A percentile compares a stretch with the other conserved stretches of the same genome.
Evolutionary conservation across 2,888 invertebrate genomes (phyloP).

Genomic region (Venusia cambrica): DNA sequence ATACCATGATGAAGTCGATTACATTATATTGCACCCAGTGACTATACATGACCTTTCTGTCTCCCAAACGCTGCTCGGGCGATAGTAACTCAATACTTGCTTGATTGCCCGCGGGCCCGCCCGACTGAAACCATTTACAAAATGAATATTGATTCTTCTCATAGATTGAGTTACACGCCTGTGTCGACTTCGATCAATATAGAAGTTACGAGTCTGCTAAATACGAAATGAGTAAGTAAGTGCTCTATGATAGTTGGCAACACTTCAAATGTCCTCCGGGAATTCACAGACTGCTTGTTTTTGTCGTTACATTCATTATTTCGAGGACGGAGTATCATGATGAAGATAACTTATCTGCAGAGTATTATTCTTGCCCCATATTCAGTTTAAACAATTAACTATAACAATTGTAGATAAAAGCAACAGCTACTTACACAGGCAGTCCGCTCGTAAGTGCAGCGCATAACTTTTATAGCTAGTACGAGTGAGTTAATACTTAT

Average conservation of each 20-base stretch:
- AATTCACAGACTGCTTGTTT: constrained; percentile 35
- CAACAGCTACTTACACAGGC: not conserved
- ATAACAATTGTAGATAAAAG: not conserved
- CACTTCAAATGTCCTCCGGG: constrained; percentile 36
- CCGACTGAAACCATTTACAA: constrained; percentile 38
- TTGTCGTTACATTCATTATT: constrained; percentile 26
- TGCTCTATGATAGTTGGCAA: constrained; percentile 39
- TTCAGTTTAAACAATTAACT: constrained; percentile 11
- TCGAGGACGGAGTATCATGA: constrained; percentile 13
- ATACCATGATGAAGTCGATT: too few species aligned
- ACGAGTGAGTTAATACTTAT: constrained; percentile 48
- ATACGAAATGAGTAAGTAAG: constrained; percentile 29
- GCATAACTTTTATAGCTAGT: constrained; percentile 61
- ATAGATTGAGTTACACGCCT: constrained; percentile 23
- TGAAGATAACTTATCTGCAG: constrained; percentile 6
- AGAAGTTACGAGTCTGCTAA: constrained; percentile 18
- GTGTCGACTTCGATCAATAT: constrained; percentile 12
- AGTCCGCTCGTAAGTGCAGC: constrained; percentile 17
- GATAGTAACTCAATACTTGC: constrained; percentile 35
- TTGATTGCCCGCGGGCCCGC: constrained; percentile 28
- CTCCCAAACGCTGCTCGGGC: constrained; percentile 13
- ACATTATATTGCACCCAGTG: constrained; percentile 6
- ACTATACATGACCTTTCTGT: constrained; percentile 6
- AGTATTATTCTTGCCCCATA: constrained; percentile 6
- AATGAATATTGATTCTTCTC: constrained; percentile 43